Evolutionary conservation across 2,797 vertebrate species (phyloP), one percentile per base, ranked within the genome.

Genomic region (Sylvilagus floridanus): DNA sequence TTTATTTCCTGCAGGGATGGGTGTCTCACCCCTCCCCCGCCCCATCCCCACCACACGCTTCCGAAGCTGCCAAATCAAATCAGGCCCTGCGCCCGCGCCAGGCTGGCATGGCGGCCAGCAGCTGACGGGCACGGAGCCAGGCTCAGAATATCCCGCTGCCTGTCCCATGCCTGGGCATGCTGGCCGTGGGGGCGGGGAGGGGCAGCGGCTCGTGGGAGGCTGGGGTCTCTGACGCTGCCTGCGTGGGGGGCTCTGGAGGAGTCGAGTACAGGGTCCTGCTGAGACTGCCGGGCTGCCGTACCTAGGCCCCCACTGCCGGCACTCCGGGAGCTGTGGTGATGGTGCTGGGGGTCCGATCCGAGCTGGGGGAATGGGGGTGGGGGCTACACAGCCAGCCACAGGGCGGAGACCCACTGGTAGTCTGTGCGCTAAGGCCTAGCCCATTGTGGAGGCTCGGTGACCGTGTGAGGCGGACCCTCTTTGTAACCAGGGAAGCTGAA

Each of bases 61-160:
- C 95, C 54, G 4, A 97, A 96, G 97, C 97, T 97, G 97, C 97
- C 97, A 97, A 97, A 97, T 97, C 96, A 97, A 96, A 97, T 97
- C 97, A 97, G 96, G 92, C 96, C 96, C 95, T 97, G 96, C 77
- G 26, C 96, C 90, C 93, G 94, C 94, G 88, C 97, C 96, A 97
- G 96, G 96, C 96, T 97, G 97, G 97, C 96, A 97, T 92, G 94
- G 95, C 54, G 97, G 96, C 97, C 97, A 96, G 96, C 97, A 97
- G 97, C 97, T 97, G 97, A 97, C 86, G 93, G 97, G 97, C 94
- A 96, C 1, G 12, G 73, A 97, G 97, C 97, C 97, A 97, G 96
- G 96, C 97, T 96, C 95, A 97, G 97, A 97, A 97, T 97, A 97
- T 96, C 96, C 95, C 76, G 4, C 94, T 63, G 95, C 97, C 95